These are phyloP conservation scores for Chorisops tibialis DNA, from an alignment of 2,888 invertebrate genomes.

Conservation along the genomic window DNA sequence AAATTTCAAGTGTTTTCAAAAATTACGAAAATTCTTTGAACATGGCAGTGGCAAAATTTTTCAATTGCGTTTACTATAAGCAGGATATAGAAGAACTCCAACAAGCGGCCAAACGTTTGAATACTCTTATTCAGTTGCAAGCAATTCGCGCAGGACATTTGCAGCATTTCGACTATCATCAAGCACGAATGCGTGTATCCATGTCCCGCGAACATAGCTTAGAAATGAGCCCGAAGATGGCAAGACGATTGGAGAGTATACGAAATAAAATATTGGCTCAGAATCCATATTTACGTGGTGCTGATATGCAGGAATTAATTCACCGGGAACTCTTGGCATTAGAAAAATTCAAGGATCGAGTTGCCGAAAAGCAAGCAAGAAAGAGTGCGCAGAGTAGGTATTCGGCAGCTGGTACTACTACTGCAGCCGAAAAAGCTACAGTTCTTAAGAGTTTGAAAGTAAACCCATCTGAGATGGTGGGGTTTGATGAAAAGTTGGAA, in stretches of 20 bases:
- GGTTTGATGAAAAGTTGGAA: no score
- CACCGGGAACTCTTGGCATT: neutral
- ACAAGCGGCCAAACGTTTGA: neutral
- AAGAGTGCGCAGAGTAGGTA: no score
- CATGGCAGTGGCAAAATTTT: neutral
- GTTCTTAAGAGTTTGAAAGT: no score
- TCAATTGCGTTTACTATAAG: neutral
- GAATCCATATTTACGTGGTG: neutral
- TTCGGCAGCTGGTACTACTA: no score
- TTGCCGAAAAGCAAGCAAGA: neutral
- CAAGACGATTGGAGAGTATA: neutral
- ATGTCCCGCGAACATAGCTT: neutral
- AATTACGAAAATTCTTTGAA: neutral
- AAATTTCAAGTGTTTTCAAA: no score
- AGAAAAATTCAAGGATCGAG: neutral
- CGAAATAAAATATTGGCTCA: neutral
- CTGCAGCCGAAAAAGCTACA: no score
- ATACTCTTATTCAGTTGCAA: constrained; percentile 2
- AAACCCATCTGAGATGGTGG: no score
- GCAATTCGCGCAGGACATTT: neutral
- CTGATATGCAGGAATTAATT: neutral
- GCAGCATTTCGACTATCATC: neutral
- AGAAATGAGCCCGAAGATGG: neutral
- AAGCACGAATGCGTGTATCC: neutral
- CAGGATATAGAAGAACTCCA: constrained; percentile 5